A percentile compares a stretch with the other conserved stretches of the same genome.
These are phyloP conservation scores for Eucera pruinosa DNA, from an alignment of 2,888 invertebrate genomes.

Conservation along the genomic window DNA sequence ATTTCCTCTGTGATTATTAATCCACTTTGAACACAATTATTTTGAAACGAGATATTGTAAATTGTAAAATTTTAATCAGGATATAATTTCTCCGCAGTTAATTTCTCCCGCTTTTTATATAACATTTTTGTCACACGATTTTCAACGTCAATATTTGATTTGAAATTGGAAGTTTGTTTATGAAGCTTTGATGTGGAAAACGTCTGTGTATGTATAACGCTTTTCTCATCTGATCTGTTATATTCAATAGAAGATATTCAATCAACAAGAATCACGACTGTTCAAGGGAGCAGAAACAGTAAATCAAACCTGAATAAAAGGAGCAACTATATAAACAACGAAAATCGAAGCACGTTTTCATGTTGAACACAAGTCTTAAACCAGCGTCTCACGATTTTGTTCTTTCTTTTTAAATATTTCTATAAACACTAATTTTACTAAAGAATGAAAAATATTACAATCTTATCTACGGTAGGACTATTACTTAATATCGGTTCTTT, in stretches of 20 bases:
- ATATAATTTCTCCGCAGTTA: background rate
- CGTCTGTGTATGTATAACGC: background rate
- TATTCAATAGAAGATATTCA: no score
- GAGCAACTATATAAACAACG: background rate
- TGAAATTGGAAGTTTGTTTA: background rate
- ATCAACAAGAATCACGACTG: background rate
- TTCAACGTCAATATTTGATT: background rate
- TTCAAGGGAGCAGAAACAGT: background rate
- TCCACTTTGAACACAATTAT: no score
- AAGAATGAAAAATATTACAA: background rate
- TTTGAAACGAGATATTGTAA: background rate
- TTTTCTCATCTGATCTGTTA: background rate
- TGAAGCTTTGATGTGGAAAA: background rate
- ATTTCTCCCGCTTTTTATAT: background rate
- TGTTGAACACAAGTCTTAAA: background rate
- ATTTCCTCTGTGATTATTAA: background rate
- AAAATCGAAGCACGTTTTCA: no score
- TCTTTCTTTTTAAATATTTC: background rate
- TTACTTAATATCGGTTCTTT: no score
- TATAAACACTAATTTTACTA: background rate
- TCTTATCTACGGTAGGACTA: no score
- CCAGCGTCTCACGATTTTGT: background rate
- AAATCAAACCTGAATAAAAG: background rate
- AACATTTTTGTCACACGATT: background rate
- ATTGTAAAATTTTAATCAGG: background rate